phyloP scores from a whole-genome alignment of 2,888 invertebrate genomes.

The Hyposoter didymator region DNA sequence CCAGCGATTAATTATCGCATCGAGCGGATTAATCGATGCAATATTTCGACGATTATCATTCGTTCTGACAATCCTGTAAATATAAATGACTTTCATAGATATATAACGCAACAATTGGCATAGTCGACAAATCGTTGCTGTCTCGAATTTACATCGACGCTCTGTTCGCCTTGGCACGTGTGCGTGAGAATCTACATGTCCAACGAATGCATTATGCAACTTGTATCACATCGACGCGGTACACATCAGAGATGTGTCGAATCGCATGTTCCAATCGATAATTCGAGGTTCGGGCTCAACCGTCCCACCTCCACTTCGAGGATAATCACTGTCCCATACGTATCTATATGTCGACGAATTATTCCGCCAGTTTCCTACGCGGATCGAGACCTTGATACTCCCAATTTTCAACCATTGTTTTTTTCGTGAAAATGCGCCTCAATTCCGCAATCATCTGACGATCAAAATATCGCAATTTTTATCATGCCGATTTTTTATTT shows the following conservation, averaged over 20 bases:
- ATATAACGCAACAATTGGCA: constrained; percentile 1
- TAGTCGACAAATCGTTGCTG: background rate
- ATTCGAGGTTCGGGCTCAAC: constrained; percentile 47
- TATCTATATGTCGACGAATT: background rate
- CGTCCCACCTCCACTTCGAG: constrained; percentile 30
- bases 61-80: background rate
- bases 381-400: constrained; percentile 6
- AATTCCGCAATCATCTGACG: background rate
- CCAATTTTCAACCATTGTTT: background rate
- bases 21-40: background rate
- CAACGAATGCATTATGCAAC: constrained; percentile 37
- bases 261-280: constrained; percentile 62
- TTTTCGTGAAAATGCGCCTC: background rate
- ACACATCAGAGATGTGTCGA: constrained; percentile 57
- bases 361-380: background rate
- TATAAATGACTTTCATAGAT: background rate
- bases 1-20: constrained; percentile 14
- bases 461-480: background rate
- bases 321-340: constrained; percentile 16
- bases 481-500: too few species aligned
- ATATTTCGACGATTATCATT: constrained; percentile 17
- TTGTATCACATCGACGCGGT: constrained; percentile 33
- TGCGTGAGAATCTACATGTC: background rate
- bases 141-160: background rate
- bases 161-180: background rate